Evolutionary conservation across 2,888 invertebrate species (phyloP), one percentile per base, ranked within the genome.

Genomic region (Alitta virens): DNA sequence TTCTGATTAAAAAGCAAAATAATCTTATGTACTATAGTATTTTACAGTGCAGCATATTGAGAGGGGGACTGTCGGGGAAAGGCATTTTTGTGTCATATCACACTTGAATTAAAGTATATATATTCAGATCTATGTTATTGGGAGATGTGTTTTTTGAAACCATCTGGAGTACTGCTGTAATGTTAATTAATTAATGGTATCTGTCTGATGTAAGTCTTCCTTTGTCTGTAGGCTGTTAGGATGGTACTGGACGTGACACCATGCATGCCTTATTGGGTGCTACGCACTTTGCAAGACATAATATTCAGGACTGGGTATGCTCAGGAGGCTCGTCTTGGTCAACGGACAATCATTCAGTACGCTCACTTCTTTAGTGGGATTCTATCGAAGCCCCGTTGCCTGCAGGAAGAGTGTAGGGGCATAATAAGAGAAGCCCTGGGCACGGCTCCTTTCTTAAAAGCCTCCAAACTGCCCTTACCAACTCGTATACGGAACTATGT

Each of bases 371-470:
- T 79, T 61, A 51, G 59, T n/a, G 40, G 63, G 3, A 57, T 71
- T 25, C 63, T 71, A n/a, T 63, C 60, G 14, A 56, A 58, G 46
- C 77, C 79, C 1, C 63, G 73, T 38, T 63, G 64, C 1, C 67
- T 80, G n/a, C 73, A 76, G 61, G 74, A 74, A 56, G 62, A 69
- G 38, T 77, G 76, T 63, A 67, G 81, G 2, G 70, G 75, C 2
- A 56, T 63, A 3, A 70, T 80, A 9, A 59, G 79, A 21, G 60
- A 69, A 25, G 27, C 53, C 1, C 60, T 81, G 16, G 75, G 75
- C 1, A 63, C 70, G 3, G 67, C 72, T 18, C 72, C 74, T 2
- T 65, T 67, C 14, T 27, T 53, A 7, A 78, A 77, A 61, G 71
- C 76, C 2, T 61, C 63, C 7, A 42, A 59, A 7, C 63, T 81